Conservation (phyloP, 2,797 vertebrate genomes). For the Lepilemur ruficaudatus region DNA sequence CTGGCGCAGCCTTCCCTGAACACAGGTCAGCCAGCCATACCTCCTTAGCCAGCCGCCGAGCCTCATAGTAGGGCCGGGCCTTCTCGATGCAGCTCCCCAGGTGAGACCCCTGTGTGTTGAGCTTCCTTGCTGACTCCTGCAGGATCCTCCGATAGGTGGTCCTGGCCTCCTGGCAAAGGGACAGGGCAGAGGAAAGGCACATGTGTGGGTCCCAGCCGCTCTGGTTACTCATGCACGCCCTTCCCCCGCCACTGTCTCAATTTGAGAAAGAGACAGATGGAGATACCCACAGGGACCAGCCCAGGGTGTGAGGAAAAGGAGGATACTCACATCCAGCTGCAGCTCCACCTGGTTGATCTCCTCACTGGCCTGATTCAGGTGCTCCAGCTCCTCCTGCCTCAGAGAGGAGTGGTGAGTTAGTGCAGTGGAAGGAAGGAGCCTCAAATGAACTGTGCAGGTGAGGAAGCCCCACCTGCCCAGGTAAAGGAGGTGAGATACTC, state of each 20-base stretch:
- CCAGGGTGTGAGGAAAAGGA: background rate
- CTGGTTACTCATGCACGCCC: background rate
- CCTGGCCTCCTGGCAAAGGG: conserved; percentile 88
- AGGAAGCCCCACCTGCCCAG: background rate
- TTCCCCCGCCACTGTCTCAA: background rate
- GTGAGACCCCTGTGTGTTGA: conserved; percentile 92
- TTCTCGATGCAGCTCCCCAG: conserved; percentile 93
- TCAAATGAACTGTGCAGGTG: background rate
- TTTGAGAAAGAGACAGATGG: background rate
- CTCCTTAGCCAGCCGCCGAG: conserved; percentile 93
- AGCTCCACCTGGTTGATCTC: conserved; percentile 95
- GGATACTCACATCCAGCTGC: conserved; percentile 90
- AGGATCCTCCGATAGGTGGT: conserved; percentile 93
- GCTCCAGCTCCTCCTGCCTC: conserved; percentile 92
- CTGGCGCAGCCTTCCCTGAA: background rate
- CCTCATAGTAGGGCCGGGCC: conserved; percentile 94
- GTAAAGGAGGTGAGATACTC: background rate
- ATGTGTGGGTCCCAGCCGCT: background rate
- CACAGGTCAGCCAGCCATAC: conserved; percentile 72
- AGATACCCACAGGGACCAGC: background rate
- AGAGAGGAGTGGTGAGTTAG: background rate
- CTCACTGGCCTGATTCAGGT: conserved; percentile 94
- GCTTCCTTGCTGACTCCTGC: conserved; percentile 92
- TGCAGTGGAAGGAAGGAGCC: background rate
- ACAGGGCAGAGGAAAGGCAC: background rate